phyloP scores from a whole-genome alignment of 2,797 vertebrate genomes.

The Lophius americanus region DNA sequence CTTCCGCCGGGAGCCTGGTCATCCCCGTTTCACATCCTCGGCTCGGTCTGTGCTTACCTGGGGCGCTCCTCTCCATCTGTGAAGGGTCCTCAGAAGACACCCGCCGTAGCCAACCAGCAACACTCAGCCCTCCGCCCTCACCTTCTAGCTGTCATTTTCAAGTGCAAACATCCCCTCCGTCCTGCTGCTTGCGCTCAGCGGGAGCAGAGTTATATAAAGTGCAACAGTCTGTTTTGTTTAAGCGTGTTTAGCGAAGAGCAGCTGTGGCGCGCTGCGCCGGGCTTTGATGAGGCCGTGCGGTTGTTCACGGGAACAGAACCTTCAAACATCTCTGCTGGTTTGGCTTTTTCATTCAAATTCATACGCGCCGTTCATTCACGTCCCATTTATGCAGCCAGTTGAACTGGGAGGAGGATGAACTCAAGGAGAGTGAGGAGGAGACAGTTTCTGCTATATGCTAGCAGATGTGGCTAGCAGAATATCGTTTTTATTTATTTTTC shows the following conservation, averaged over 20 bases:
- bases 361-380: constrained; percentile 9
- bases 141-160: constrained; percentile 63
- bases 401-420: constrained; percentile 13
- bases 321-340: constrained; percentile 8
- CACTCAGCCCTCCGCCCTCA: constrained; percentile 33
- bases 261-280: not conserved
- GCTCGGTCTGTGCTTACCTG: constrained; percentile 73
- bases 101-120: constrained; percentile 44
- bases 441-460: not conserved
- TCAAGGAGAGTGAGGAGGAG: constrained; percentile 7
- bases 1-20: constrained; percentile 78
- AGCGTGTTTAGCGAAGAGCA: constrained; percentile 31
- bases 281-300: constrained; percentile 38
- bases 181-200: constrained; percentile 44
- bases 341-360: constrained; percentile 14
- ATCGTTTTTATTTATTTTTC: no score
- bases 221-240: constrained; percentile 55
- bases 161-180: constrained; percentile 50
- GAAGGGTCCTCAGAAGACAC: constrained; percentile 61
- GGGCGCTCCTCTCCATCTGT: constrained; percentile 80
- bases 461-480: no score
- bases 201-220: constrained; percentile 60
- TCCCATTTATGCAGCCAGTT: constrained; percentile 3
- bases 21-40: constrained; percentile 75
- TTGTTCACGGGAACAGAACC: constrained; percentile 41